Percentiles rank a stretch among this genome's conserved stretches.
These are phyloP conservation scores for Odontamblyopus lacepedii DNA, from an alignment of 2,797 vertebrate genomes.

Conservation along the genomic window DNA sequence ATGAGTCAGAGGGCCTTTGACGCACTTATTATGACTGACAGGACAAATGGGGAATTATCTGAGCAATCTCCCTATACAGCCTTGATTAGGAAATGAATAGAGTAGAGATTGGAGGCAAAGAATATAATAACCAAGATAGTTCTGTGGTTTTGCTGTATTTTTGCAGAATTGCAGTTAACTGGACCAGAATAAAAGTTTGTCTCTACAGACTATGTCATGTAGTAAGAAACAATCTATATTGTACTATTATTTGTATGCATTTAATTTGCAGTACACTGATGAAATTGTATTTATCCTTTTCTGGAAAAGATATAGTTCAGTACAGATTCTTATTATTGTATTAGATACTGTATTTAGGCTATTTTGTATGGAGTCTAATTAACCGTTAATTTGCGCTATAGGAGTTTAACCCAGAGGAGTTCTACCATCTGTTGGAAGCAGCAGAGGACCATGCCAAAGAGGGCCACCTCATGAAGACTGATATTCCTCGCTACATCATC, in stretches of 20 bases:
- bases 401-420: conserved; percentile 94
- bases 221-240: background rate
- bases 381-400: conserved; percentile 44
- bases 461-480: conserved; percentile 89
- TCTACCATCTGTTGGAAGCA: conserved; percentile 90
- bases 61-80: background rate
- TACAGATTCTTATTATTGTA: background rate
- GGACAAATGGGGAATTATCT: background rate
- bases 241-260: background rate
- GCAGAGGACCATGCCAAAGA: conserved; percentile 93
- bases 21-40: conserved; percentile 8
- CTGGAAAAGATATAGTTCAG: no score
- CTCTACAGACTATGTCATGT: background rate
- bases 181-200: background rate
- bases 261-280: background rate
- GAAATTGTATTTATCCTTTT: no score
- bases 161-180: background rate
- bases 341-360: background rate
- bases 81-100: conserved; percentile 3
- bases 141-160: background rate
- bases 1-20: conserved; percentile 3
- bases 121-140: background rate
- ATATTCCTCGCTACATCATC: conserved; percentile 95
- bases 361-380: background rate
- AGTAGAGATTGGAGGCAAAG: conserved; percentile 3